A percentile compares a stretch with the other conserved stretches of the same genome.
Conservation (phyloP, 2,888 invertebrate species). For the Idaea aversata region DNA sequence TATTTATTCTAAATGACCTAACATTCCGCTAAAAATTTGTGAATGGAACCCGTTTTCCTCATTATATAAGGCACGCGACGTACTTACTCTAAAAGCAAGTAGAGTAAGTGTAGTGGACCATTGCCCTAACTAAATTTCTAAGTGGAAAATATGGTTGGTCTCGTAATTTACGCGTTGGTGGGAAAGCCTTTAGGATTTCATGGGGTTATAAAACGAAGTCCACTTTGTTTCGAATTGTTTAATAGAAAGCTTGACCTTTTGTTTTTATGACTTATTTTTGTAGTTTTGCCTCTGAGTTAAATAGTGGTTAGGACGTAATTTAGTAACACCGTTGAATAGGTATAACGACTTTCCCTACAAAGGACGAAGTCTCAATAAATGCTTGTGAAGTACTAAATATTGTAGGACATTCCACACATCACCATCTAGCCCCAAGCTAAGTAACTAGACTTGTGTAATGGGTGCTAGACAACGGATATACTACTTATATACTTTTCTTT, state of each 20-base stretch:
- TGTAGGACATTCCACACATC: too few species aligned
- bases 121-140: slow-evolving; percentile 20
- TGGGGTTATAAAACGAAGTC: slow-evolving; percentile 20
- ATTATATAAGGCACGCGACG: slow-evolving; percentile 23
- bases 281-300: too few species aligned
- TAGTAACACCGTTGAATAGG: too few species aligned
- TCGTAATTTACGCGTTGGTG: slow-evolving; percentile 26
- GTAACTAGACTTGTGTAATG: too few species aligned
- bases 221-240: slow-evolving; percentile 25
- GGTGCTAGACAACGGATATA: too few species aligned
- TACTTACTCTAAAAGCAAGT: slow-evolving; percentile 10
- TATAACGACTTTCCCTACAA: too few species aligned
- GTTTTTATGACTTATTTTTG: not conserved
- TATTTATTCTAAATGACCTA: not conserved
- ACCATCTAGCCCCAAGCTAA: too few species aligned
- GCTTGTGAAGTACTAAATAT: too few species aligned
- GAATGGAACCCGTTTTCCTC: slow-evolving; percentile 18
- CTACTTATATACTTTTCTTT: too few species aligned
- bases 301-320: too few species aligned
- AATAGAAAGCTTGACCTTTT: slow-evolving; percentile 19
- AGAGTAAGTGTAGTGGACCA: slow-evolving; percentile 12
- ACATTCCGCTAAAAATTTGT: too few species aligned
- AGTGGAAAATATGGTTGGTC: slow-evolving; percentile 29
- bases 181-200: slow-evolving; percentile 19
- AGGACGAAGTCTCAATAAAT: too few species aligned